A percentile compares a stretch with the other conserved stretches of the same genome.
phyloP scores from a whole-genome alignment of 2,888 invertebrate genomes.

The Cerastoderma edule region DNA sequence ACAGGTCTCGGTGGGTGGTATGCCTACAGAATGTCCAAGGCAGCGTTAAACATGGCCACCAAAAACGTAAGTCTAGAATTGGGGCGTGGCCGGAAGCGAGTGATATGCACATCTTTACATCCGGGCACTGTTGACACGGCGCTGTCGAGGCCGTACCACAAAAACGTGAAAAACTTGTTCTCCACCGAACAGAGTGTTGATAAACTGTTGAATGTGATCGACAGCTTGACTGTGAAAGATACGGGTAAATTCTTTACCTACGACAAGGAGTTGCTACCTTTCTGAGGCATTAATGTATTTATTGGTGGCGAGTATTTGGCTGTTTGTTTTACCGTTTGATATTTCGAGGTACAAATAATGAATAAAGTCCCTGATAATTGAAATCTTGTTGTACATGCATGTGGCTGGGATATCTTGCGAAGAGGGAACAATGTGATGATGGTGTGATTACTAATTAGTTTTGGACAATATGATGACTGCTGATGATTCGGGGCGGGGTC shows the following conservation, averaged over 20 bases:
- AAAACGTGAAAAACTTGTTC: conserved; percentile 74
- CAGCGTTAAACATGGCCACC: conserved; percentile 78
- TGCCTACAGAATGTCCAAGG: conserved; percentile 76
- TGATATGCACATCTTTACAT: conserved; percentile 73
- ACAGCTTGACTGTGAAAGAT: conserved; percentile 67
- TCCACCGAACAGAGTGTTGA: conserved; percentile 70
- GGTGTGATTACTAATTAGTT: too few relatives aligned
- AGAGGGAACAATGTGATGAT: too few relatives aligned
- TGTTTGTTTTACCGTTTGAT: too few relatives aligned
- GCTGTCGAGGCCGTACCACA: conserved; percentile 76
- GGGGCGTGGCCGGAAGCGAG: conserved; percentile 68
- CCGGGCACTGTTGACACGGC: conserved; percentile 78
- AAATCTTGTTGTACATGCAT: too few relatives aligned
- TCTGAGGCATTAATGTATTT: too few relatives aligned
- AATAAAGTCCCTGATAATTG: too few relatives aligned
- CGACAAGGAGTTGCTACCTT: conserved; percentile 68
- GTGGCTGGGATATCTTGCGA: too few relatives aligned
- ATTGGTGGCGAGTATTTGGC: too few relatives aligned
- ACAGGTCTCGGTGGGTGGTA: conserved; percentile 80
- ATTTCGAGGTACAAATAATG: too few relatives aligned
- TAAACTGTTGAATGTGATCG: conserved; percentile 70
- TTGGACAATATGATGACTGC: too few relatives aligned
- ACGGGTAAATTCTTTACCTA: conserved; percentile 74
- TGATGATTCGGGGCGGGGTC: too few relatives aligned
- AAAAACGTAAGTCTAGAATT: conserved; percentile 77